Percentiles rank a stretch among this genome's conserved stretches.
These are phyloP conservation scores for Lagenorhynchus albirostris DNA, from an alignment of 2,113 vertebrate species.

Conservation along the genomic window DNA sequence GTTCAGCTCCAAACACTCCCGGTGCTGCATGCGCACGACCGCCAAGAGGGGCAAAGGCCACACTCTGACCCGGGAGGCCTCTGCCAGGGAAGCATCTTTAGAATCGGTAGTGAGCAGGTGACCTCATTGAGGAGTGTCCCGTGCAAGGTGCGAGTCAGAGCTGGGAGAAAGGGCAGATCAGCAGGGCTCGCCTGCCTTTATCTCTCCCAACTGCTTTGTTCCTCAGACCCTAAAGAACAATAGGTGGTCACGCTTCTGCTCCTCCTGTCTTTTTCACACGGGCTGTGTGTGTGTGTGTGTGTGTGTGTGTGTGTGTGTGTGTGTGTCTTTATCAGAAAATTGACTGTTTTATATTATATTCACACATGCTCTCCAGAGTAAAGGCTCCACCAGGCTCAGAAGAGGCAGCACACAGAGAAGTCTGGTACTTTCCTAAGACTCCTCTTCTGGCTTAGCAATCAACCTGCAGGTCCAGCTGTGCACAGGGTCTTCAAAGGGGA, in stretches of 20 bases:
- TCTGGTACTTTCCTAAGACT: background rate
- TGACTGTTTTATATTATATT: background rate
- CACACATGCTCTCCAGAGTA: background rate
- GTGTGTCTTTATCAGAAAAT: background rate
- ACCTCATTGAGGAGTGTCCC: background rate
- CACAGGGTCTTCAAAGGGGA: background rate
- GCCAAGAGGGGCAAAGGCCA: too few species aligned
- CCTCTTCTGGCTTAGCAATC: background rate
- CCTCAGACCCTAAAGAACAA: background rate
- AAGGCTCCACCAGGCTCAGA: background rate
- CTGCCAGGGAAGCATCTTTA: background rate
- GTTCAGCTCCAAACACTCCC: background rate
- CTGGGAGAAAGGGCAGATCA: background rate
- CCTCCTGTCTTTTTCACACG: background rate
- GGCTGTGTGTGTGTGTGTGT: background rate
- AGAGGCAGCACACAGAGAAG: background rate
- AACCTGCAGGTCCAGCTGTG: background rate
- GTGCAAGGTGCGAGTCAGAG: background rate
- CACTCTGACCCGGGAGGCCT: background rate
- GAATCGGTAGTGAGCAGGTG: background rate
- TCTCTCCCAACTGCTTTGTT: background rate
- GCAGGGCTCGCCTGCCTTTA: accelerated
- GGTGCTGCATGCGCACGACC: accelerated
- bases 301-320: background rate
- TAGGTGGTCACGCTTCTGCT: background rate